Evolutionary conservation across 2,888 invertebrate species (phyloP).

Genomic region (Carterocephalus palaemon): DNA sequence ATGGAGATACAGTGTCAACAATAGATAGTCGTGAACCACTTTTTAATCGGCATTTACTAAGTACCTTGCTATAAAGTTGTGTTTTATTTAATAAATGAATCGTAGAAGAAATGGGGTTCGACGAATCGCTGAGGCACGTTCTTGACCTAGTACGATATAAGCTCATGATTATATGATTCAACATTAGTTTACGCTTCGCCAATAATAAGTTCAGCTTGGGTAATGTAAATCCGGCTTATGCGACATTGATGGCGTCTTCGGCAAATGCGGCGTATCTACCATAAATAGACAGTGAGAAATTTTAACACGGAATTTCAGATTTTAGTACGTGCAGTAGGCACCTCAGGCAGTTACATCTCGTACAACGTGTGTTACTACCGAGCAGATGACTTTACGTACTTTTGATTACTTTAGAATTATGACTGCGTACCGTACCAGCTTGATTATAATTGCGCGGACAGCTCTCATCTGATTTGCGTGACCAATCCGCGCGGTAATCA

Average conservation of each 20-base stretch:
- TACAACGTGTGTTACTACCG: too few species aligned
- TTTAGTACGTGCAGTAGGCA: too few species aligned
- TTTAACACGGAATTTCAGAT: slow-evolving; percentile 40
- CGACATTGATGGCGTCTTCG: slow-evolving; percentile 32
- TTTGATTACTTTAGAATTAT: slow-evolving; percentile 77
- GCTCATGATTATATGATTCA: slow-evolving; percentile 9
- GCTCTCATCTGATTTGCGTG: slow-evolving; percentile 73
- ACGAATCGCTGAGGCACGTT: slow-evolving; percentile 1
- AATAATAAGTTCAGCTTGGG: slow-evolving; percentile 10
- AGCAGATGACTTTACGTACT: slow-evolving; percentile 61
- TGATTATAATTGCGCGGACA: slow-evolving; percentile 78
- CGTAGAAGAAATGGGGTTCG: background rate
- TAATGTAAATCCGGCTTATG: slow-evolving; percentile 30
- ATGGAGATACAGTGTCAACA: slow-evolving; percentile 73
- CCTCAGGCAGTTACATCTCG: too few species aligned
- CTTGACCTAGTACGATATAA: slow-evolving; percentile 9
- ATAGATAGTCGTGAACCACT: slow-evolving; percentile 35
- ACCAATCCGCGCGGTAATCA: slow-evolving; percentile 71
- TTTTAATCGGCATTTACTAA: slow-evolving; percentile 16
- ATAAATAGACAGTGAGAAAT: slow-evolving; percentile 39
- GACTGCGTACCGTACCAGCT: slow-evolving; percentile 63
- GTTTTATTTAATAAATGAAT: slow-evolving; percentile 35
- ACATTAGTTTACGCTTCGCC: slow-evolving; percentile 5
- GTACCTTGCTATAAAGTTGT: slow-evolving; percentile 1
- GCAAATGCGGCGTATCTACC: slow-evolving; percentile 28